These are phyloP conservation scores for Bothrops jararaca DNA, from an alignment of 2,113 vertebrate genomes.

Conservation along the genomic window DNA sequence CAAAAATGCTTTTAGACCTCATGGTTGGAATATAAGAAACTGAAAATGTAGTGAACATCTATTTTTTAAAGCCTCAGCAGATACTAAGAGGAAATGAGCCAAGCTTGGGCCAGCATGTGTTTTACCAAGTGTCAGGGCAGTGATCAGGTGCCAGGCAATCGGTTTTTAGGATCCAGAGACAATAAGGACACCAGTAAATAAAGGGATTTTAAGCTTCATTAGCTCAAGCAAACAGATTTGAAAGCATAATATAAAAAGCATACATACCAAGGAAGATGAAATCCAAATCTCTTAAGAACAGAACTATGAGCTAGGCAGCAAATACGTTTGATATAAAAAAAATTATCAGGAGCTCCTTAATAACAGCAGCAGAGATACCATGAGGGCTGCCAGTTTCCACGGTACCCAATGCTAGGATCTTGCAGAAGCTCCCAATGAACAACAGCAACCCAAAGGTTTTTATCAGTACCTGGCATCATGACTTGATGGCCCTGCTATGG, in stretches of 20 bases:
- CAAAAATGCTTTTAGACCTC: neutral
- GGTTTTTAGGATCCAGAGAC: neutral
- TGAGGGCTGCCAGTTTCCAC: neutral
- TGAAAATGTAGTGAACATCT: neutral
- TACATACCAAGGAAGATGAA: neutral
- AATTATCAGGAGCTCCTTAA: neutral
- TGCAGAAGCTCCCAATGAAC: neutral
- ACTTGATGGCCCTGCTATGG: neutral
- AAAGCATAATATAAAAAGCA: neutral
- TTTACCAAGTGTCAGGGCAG: neutral
- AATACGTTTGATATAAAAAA: neutral
- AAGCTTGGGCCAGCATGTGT: neutral
- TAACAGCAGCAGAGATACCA: neutral
- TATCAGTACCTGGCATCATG: neutral
- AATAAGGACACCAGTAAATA: neutral
- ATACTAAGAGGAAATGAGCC: neutral
- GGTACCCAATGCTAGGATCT: neutral
- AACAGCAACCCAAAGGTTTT: neutral
- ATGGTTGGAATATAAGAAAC: neutral
- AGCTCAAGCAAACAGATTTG: neutral
- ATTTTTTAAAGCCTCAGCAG: neutral
- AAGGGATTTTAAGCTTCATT: neutral
- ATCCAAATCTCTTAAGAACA: neutral
- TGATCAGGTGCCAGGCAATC: neutral
- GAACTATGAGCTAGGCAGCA: neutral